A percentile compares a stretch with the other conserved stretches of the same genome.
phyloP scores from a whole-genome alignment of 2,113 vertebrate species.

The Cettia cetti region DNA sequence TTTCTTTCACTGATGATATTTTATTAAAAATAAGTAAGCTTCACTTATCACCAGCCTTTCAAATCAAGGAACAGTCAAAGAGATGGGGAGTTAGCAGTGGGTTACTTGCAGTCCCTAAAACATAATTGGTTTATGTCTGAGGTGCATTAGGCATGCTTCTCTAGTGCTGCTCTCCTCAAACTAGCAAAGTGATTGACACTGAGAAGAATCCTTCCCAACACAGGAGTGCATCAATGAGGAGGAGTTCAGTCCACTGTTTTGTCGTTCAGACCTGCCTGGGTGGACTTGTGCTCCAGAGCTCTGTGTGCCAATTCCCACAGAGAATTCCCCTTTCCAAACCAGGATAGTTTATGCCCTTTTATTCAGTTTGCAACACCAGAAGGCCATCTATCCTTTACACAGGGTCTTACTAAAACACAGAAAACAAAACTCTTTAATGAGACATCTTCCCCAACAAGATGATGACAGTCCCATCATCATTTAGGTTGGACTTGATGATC shows the following conservation, averaged over 20 bases:
- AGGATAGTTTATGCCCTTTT: neutral
- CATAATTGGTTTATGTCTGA: neutral
- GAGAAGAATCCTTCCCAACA: neutral
- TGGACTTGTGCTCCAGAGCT: neutral
- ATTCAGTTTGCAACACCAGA: neutral
- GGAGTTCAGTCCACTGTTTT: neutral
- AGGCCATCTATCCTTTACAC: neutral
- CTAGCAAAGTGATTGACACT: neutral
- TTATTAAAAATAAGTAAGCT: neutral
- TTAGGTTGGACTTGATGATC: neutral
- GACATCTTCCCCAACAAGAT: neutral
- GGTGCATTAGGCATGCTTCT: neutral
- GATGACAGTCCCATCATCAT: neutral
- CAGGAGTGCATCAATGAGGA: neutral
- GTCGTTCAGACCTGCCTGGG: fast-evolving
- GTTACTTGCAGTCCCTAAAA: neutral
- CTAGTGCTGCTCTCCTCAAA: neutral
- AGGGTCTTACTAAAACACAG: neutral
- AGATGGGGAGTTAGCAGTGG: neutral
- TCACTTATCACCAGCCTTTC: neutral
- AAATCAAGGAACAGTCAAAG: neutral
- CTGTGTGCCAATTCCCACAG: neutral
- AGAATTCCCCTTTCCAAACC: neutral
- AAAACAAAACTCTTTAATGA: neutral
- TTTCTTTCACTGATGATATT: neutral